Evolutionary conservation across 2,888 invertebrate species (phyloP).

Genomic region (Pterobdella sp.): DNA sequence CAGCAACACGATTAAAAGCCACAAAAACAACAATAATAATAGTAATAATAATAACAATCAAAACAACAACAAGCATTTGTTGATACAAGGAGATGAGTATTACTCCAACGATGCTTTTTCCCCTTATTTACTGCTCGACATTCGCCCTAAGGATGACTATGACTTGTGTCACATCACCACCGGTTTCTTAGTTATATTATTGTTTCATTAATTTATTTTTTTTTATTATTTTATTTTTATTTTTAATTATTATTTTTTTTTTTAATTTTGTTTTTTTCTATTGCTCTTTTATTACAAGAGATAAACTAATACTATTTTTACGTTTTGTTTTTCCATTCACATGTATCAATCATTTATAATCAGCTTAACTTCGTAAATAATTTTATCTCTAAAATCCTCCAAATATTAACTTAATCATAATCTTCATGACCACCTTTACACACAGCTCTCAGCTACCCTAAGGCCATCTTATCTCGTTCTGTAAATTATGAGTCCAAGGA

Average conservation of each 20-base stretch:
- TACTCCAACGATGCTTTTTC: conserved; percentile 36
- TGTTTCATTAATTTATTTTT: background rate
- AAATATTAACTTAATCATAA: conserved; percentile 29
- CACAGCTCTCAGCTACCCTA: conserved; percentile 52
- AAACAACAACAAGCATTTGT: conserved; percentile 17
- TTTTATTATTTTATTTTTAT: background rate
- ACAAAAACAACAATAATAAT: background rate
- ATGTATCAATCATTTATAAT: background rate
- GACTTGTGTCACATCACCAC: conserved; percentile 50
- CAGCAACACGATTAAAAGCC: background rate
- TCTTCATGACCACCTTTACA: conserved; percentile 28
- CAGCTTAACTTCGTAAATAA: too few species aligned
- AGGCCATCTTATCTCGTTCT: conserved; percentile 49
- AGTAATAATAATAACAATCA: background rate
- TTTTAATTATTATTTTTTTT: background rate
- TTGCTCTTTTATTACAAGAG: too few species aligned
- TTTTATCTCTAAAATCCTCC: too few species aligned
- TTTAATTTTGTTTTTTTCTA: background rate
- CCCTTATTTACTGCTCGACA: conserved; percentile 53
- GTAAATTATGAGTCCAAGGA: conserved; percentile 52
- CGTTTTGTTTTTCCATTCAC: background rate
- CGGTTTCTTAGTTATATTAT: conserved; percentile 41
- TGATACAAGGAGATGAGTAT: conserved; percentile 13
- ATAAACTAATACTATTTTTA: background rate
- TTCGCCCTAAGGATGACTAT: conserved; percentile 50